Percentiles rank a stretch among this genome's conserved stretches.
Conservation (phyloP, 2,888 invertebrate species). For the Tipula vernalis region DNA sequence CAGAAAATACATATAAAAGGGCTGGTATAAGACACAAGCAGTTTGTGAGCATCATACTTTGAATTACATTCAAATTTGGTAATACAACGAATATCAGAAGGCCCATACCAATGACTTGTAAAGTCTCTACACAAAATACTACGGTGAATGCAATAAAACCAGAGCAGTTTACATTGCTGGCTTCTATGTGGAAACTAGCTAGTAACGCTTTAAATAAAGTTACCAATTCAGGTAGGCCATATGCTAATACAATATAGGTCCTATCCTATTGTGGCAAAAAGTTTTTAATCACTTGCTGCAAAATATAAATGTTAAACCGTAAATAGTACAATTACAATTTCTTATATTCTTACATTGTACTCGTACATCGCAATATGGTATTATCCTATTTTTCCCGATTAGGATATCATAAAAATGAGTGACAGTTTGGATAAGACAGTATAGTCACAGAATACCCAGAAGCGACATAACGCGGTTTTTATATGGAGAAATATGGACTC, state of each 20-base stretch:
- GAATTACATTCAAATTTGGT: constrained; percentile 67
- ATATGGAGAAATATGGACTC: too few species aligned
- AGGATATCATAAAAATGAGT: constrained; percentile 59
- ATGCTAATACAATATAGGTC: constrained; percentile 58
- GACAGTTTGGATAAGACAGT: constrained; percentile 61
- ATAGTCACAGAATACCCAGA: too few species aligned
- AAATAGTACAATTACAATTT: background rate
- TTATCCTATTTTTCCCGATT: constrained; percentile 43
- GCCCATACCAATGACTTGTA: constrained; percentile 66
- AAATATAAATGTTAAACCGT: background rate
- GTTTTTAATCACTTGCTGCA: constrained; percentile 47
- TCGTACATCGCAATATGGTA: constrained; percentile 46
- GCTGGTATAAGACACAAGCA: constrained; percentile 72
- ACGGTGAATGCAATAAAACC: constrained; percentile 16
- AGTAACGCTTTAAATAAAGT: constrained; percentile 56
- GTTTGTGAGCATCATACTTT: constrained; percentile 73
- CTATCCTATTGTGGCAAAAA: constrained; percentile 45
- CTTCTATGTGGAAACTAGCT: constrained; percentile 47
- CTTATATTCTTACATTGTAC: constrained; percentile 25
- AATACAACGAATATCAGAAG: constrained; percentile 62
- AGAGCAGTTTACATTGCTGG: constrained; percentile 49
- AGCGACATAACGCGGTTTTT: too few species aligned
- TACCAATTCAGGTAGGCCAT: constrained; percentile 62
- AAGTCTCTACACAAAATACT: constrained; percentile 57
- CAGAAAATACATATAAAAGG: constrained; percentile 35